Conservation (phyloP, 2,888 invertebrate species). For the Sphinx pinastri region DNA sequence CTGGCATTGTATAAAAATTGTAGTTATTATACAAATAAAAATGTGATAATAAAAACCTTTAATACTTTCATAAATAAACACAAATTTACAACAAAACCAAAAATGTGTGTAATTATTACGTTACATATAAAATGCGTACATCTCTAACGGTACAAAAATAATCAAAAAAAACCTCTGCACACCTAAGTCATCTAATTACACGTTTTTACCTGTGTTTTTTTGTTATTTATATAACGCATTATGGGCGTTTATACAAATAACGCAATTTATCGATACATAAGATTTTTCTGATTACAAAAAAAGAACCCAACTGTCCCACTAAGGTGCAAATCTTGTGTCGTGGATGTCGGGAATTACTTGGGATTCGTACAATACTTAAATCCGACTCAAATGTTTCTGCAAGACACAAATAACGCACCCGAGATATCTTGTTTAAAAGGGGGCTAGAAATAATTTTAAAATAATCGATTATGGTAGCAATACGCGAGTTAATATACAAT, state of each 20-base stretch:
- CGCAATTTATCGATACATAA: background rate
- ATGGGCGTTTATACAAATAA: background rate
- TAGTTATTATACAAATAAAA: slow-evolving; percentile 12
- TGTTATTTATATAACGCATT: background rate
- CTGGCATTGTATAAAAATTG: slow-evolving; percentile 13
- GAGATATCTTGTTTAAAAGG: no score
- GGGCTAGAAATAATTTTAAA: no score
- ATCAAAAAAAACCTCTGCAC: slow-evolving; percentile 11
- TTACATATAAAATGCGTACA: background rate
- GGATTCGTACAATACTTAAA: no score
- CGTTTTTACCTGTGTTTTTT: background rate
- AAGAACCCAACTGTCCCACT: no score
- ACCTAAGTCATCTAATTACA: slow-evolving; percentile 4
- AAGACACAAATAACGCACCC: no score
- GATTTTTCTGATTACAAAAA: no score
- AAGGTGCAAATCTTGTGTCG: no score
- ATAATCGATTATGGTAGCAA: no score
- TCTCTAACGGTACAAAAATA: background rate
- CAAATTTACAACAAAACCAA: slow-evolving; percentile 15
- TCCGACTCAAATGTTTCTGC: no score
- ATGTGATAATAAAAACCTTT: slow-evolving; percentile 25
- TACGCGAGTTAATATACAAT: background rate
- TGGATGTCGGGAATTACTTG: no score
- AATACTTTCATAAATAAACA: slow-evolving; percentile 17
- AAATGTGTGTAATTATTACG: slow-evolving; percentile 17